phyloP scores from a whole-genome alignment of 2,888 invertebrate genomes.

The Monoplex corrugatus region DNA sequence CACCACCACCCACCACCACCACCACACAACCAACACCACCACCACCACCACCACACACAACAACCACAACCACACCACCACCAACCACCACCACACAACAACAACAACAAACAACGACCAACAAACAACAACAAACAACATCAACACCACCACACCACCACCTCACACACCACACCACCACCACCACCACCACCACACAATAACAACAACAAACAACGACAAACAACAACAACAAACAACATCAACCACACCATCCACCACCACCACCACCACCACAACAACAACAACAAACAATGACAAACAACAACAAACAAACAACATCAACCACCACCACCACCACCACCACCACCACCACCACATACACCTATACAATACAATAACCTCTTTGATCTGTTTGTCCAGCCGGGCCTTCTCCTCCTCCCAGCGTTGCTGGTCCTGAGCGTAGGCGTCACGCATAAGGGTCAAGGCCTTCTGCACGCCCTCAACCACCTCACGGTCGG shows the following conservation, averaged over 20 bases:
- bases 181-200: too few species aligned
- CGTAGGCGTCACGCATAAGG: slow-evolving; percentile 68
- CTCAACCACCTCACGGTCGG: slow-evolving; percentile 71
- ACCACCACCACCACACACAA: too few species aligned
- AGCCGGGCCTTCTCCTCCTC: slow-evolving; percentile 72
- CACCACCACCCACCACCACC: too few species aligned
- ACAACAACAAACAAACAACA: background rate
- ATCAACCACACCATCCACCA: background rate
- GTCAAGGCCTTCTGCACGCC: slow-evolving; percentile 72
- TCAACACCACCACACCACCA: too few species aligned
- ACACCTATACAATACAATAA: slow-evolving; percentile 41
- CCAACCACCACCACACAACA: too few species aligned
- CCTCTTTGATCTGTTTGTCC: slow-evolving; percentile 71
- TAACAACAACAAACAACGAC: too few species aligned
- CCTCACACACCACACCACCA: too few species aligned
- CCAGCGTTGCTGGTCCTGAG: slow-evolving; percentile 69
- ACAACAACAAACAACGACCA: too few species aligned
- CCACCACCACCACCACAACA: background rate
- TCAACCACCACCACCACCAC: slow-evolving; percentile 25
- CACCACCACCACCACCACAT: slow-evolving; percentile 34
- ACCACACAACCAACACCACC: too few species aligned
- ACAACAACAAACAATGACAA: slow-evolving; percentile 36
- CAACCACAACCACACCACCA: too few species aligned
- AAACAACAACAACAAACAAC: too few species aligned
- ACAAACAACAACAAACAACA: too few species aligned